Percentiles rank a stretch among this genome's conserved stretches.
These are phyloP conservation scores for Arbacia lixula DNA, from an alignment of 53 echinoderm and acorn worm species.

Conservation along the genomic window DNA sequence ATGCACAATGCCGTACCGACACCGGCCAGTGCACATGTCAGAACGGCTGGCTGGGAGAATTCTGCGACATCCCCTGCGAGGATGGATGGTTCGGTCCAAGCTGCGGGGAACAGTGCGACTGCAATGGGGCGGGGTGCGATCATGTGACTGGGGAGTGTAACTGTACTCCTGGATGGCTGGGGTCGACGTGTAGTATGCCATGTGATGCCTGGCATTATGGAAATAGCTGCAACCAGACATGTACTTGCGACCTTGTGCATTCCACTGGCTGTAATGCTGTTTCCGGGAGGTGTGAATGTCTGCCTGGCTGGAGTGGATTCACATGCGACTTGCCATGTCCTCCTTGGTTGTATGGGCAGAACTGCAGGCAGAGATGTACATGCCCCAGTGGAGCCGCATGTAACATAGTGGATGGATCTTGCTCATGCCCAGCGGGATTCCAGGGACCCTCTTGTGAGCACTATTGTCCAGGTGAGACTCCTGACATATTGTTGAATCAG, in stretches of 20 bases:
- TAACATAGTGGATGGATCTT: conserved; percentile 15
- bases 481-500: too few relatives aligned
- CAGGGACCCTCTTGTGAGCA: conserved; percentile 59
- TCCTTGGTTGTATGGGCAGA: background rate
- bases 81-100: conserved; percentile 52
- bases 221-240: background rate
- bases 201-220: conserved; percentile 21
- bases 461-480: background rate
- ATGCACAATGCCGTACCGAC: conserved; percentile 15
- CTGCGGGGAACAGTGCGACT: conserved; percentile 56
- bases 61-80: conserved; percentile 45
- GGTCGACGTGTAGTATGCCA: background rate
- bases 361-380: background rate
- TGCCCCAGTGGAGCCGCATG: conserved; percentile 22
- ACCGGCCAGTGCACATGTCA: conserved; percentile 12
- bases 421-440: conserved; percentile 59
- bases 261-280: background rate
- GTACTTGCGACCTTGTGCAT: conserved; percentile 25
- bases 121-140: conserved; percentile 73
- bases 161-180: conserved; percentile 40
- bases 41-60: conserved; percentile 8
- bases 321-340: conserved; percentile 2
- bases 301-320: conserved; percentile 28
- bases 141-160: conserved; percentile 64
- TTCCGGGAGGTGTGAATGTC: conserved; percentile 5